Percentiles rank a stretch among this genome's conserved stretches.
These are phyloP conservation scores for Diaperis boleti DNA, from an alignment of 2,888 invertebrate species.

Conservation along the genomic window DNA sequence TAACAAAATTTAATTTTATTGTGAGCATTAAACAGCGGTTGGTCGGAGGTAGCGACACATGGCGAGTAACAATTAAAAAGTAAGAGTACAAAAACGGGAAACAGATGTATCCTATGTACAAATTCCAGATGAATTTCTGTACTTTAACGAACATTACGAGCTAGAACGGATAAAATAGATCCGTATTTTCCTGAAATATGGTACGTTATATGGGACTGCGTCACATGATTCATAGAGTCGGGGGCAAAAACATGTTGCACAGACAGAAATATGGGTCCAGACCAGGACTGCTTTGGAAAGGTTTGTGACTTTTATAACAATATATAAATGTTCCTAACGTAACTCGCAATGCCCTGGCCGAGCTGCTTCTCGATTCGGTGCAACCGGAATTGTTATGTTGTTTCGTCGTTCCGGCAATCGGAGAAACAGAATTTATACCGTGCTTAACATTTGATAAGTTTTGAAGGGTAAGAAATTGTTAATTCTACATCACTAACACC, in stretches of 20 bases:
- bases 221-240: conserved; percentile 61
- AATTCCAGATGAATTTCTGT: conserved; percentile 34
- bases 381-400: conserved; percentile 5
- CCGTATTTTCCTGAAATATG: conserved; percentile 47
- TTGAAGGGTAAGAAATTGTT: no score
- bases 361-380: conserved; percentile 30
- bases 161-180: conserved; percentile 38
- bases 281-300: conserved; percentile 58
- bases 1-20: conserved; percentile 32
- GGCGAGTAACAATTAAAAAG: conserved; percentile 33
- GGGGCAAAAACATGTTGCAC: conserved; percentile 65
- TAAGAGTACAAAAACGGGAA: conserved; percentile 25
- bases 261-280: conserved; percentile 63
- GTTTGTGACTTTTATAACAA: conserved; percentile 64
- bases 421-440: no score
- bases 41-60: conserved; percentile 13
- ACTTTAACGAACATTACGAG: conserved; percentile 33
- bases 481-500: no score
- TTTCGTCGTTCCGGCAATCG: conserved; percentile 5
- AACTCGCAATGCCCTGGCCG: conserved; percentile 29
- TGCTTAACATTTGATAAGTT: no score
- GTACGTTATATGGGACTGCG: conserved; percentile 44
- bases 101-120: conserved; percentile 31
- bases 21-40: conserved; percentile 11
- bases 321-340: conserved; percentile 58